phyloP scores from a whole-genome alignment of 2,888 invertebrate species.

The Acanthacorydalis orientalis region DNA sequence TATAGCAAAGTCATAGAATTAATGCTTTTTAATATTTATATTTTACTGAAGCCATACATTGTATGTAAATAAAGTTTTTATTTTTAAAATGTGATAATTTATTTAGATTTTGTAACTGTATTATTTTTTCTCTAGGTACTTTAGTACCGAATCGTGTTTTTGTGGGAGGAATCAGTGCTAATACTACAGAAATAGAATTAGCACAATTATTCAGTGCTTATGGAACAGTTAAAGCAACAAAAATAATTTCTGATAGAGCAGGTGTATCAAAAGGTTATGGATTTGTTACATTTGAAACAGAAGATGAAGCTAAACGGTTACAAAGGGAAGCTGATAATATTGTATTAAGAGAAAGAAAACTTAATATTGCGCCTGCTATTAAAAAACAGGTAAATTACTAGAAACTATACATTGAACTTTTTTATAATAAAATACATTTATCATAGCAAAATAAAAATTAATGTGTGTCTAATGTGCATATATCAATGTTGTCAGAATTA shows the following conservation, averaged over 20 bases:
- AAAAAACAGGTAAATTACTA: constrained; percentile 48
- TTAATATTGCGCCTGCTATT: constrained; percentile 76
- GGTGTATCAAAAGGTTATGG: constrained; percentile 90
- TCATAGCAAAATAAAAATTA: too few relatives aligned
- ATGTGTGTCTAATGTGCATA: too few relatives aligned
- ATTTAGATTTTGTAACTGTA: constrained; percentile 19
- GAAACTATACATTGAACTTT: too few relatives aligned
- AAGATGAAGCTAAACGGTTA: constrained; percentile 65
- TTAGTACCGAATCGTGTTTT: constrained; percentile 90
- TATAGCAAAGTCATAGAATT: too few relatives aligned
- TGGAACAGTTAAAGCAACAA: constrained; percentile 79
- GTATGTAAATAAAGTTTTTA: not conserved
- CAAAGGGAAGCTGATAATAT: constrained; percentile 61
- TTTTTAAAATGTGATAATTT: constrained; percentile 13
- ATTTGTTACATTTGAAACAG: constrained; percentile 71
- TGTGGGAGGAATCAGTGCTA: constrained; percentile 88
- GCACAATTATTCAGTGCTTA: constrained; percentile 81
- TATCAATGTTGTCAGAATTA: too few relatives aligned
- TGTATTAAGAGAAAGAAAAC: constrained; percentile 59
- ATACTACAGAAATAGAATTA: constrained; percentile 83
- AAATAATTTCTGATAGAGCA: constrained; percentile 87
- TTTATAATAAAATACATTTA: too few relatives aligned
- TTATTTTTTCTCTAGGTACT: constrained; percentile 41
- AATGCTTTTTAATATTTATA: not conserved
- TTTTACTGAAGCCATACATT: not conserved